Evolutionary conservation across 2,113 vertebrate genomes (phyloP).

Genomic region (Hystrix brachyura): DNA sequence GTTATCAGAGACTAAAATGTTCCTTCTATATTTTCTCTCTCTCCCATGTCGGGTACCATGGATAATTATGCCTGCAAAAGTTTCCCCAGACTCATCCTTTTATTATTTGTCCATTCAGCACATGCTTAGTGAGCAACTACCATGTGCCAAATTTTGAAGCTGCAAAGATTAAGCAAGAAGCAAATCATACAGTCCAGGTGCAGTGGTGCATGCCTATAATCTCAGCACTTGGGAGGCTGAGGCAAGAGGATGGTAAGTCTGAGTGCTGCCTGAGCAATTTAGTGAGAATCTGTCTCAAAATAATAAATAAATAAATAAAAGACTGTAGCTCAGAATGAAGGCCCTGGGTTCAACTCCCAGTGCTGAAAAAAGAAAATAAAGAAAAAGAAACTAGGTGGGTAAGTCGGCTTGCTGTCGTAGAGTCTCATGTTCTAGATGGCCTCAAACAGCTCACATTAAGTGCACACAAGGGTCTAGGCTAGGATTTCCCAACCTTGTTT

Average conservation of each 20-base stretch:
- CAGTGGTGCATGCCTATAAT: background rate
- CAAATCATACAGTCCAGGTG: no score
- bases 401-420: fast-evolving
- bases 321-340: background rate
- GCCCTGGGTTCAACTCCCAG: background rate
- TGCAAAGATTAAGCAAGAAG: background rate
- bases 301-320: background rate
- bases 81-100: background rate
- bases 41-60: no score
- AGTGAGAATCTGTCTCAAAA: background rate
- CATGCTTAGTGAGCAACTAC: background rate
- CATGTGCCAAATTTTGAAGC: background rate
- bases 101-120: background rate
- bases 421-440: background rate
- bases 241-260: background rate
- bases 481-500: background rate
- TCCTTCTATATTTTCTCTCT: background rate
- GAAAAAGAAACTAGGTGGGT: background rate
- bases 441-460: background rate
- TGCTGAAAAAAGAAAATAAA: background rate
- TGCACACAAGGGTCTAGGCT: no score
- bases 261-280: background rate
- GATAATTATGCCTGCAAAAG: background rate
- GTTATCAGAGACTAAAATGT: background rate
- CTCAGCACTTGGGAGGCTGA: background rate